Evolutionary conservation across 2,888 invertebrate species (phyloP).

Genomic region (Tortrix viridana): DNA sequence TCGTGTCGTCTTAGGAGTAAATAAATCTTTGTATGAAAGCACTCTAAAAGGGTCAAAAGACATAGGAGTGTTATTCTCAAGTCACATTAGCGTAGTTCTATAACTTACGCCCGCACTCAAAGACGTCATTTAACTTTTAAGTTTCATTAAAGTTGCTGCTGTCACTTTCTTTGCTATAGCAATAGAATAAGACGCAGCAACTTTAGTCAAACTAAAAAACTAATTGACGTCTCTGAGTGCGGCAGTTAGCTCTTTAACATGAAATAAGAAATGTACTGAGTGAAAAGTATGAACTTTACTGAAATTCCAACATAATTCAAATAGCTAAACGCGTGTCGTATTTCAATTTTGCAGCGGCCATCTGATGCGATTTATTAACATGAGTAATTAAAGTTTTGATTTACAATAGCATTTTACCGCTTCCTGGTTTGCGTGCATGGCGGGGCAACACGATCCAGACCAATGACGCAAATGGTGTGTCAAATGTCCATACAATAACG

Average conservation of each 20-base stretch:
- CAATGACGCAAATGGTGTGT: too few relatives aligned
- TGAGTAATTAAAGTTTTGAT: conserved; percentile 37
- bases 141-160: too few relatives aligned
- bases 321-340: conserved; percentile 26
- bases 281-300: not conserved
- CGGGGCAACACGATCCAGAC: conserved; percentile 8
- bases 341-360: conserved; percentile 25
- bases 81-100: not conserved
- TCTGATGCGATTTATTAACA: conserved; percentile 36
- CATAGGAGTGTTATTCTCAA: conserved; percentile 19
- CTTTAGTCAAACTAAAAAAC: too few relatives aligned
- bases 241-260: too few relatives aligned
- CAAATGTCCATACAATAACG: conserved; percentile 29
- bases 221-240: too few relatives aligned
- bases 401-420: conserved; percentile 33
- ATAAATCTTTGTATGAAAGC: conserved; percentile 23
- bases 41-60: conserved; percentile 24
- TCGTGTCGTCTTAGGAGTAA: conserved; percentile 30
- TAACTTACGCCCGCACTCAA: too few relatives aligned
- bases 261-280: not conserved
- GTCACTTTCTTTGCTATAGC: too few relatives aligned
- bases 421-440: conserved; percentile 37
- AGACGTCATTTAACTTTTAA: too few relatives aligned
- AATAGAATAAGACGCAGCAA: too few relatives aligned
- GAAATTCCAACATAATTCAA: conserved; percentile 8